Percentiles rank a stretch among this genome's conserved stretches.
Evolutionary conservation across 2,797 vertebrate species (phyloP).

Genomic region (Enteromius trimaculatus): DNA sequence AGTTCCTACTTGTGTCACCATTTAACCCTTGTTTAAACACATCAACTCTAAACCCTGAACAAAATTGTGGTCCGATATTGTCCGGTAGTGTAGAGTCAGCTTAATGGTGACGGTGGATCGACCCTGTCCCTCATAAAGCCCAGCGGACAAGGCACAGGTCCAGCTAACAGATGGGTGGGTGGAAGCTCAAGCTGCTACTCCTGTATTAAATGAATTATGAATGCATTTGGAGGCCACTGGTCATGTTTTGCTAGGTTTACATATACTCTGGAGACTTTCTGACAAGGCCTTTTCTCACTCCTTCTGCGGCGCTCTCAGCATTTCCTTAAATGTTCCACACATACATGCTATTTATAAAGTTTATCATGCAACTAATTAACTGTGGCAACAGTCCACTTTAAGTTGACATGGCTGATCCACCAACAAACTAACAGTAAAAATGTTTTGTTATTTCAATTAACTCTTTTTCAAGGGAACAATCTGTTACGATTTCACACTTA

Average conservation of each 20-base stretch:
- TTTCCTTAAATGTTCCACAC: constrained; percentile 12
- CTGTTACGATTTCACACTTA: too few relatives aligned
- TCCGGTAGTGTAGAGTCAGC: background rate
- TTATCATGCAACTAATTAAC: background rate
- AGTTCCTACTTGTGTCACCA: background rate
- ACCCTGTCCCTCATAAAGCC: constrained; percentile 33
- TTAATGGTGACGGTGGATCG: constrained; percentile 16
- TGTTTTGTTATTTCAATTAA: background rate
- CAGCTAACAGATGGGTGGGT: constrained; percentile 49
- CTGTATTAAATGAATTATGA: constrained; percentile 49
- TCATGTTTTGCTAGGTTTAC: constrained; percentile 50
- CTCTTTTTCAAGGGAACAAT: background rate
- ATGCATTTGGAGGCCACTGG: constrained; percentile 47
- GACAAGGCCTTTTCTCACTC: constrained; percentile 27
- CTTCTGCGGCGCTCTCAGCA: background rate
- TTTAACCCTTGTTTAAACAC: background rate
- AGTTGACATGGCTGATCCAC: background rate
- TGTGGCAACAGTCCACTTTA: constrained; percentile 9
- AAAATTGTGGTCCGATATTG: background rate
- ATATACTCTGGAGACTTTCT: constrained; percentile 47
- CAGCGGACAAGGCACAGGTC: constrained; percentile 29
- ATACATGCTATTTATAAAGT: constrained; percentile 23
- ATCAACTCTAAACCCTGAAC: background rate
- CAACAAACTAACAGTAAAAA: background rate
- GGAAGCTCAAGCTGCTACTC: constrained; percentile 51